Conservation (phyloP, 2,888 invertebrate species). For the Epistrophella euchroma region DNA sequence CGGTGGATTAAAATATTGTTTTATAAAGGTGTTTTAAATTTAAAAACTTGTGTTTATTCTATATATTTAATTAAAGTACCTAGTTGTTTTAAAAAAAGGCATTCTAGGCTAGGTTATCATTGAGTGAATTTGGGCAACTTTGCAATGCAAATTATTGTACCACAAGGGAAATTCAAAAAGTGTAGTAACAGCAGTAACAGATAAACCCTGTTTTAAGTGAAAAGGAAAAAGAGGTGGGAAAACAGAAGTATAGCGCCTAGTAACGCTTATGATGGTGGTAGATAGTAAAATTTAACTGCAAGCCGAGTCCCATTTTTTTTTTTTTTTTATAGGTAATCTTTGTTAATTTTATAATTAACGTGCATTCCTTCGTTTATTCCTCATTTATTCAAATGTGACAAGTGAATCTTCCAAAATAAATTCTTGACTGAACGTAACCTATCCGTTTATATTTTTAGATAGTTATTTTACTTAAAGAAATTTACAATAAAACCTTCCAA, state of each 20-base stretch:
- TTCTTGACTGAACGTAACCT: background rate
- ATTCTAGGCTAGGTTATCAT: conserved; percentile 5
- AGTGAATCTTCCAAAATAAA: background rate
- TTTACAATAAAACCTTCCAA: background rate
- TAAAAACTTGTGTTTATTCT: background rate
- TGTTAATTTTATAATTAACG: conserved; percentile 40
- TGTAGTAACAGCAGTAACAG: conserved; percentile 73
- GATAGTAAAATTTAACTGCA: conserved; percentile 71
- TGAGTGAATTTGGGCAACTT: conserved; percentile 76
- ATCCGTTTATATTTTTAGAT: background rate
- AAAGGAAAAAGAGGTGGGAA: conserved; percentile 50
- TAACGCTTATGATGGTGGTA: conserved; percentile 65
- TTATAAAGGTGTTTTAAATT: conserved; percentile 2
- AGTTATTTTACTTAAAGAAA: background rate
- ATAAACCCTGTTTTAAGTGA: conserved; percentile 54
- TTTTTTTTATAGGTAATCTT: conserved; percentile 47
- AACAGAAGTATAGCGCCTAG: conserved; percentile 56
- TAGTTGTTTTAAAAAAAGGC: background rate
- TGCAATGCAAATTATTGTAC: conserved; percentile 76
- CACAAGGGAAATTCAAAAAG: conserved; percentile 56
- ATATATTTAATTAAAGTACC: background rate
- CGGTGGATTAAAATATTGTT: background rate
- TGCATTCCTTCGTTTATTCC: conserved; percentile 68
- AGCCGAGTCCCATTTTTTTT: conserved; percentile 63
- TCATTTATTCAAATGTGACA: conserved; percentile 14